Percentiles rank a stretch among this genome's conserved stretches.
These are phyloP conservation scores for Burhinus bistriatus DNA, from an alignment of 2,113 vertebrate genomes.

Conservation along the genomic window DNA sequence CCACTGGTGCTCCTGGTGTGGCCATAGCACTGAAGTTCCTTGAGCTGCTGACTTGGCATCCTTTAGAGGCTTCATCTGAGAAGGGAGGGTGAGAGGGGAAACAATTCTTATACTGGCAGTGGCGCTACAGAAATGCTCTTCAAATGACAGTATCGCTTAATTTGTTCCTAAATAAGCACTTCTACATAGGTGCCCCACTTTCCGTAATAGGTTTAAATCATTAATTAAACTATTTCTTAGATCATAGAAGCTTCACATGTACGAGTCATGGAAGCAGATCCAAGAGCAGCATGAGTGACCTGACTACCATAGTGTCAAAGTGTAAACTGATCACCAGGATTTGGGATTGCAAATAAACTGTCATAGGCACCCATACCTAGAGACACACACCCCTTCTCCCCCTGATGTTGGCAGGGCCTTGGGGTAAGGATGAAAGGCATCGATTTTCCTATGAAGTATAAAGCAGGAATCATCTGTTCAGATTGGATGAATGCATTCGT, in stretches of 20 bases:
- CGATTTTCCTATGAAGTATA: neutral
- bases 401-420: neutral
- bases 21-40: fast-evolving
- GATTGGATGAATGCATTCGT: neutral
- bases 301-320: neutral
- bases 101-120: neutral
- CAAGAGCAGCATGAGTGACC: neutral
- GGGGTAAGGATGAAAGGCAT: neutral
- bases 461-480: neutral
- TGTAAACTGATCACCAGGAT: neutral
- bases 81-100: neutral
- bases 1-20: neutral
- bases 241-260: neutral
- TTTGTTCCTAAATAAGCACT: neutral
- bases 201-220: neutral
- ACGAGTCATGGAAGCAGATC: neutral
- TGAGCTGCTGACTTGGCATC: fast-evolving
- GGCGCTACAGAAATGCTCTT: neutral
- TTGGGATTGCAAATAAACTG: neutral
- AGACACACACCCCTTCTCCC: neutral
- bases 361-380: neutral
- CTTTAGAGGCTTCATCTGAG: neutral
- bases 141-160: neutral
- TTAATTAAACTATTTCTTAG: neutral
- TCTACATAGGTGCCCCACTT: neutral